Conservation (phyloP, 2,797 vertebrate genomes). For the Pristis pectinata region DNA sequence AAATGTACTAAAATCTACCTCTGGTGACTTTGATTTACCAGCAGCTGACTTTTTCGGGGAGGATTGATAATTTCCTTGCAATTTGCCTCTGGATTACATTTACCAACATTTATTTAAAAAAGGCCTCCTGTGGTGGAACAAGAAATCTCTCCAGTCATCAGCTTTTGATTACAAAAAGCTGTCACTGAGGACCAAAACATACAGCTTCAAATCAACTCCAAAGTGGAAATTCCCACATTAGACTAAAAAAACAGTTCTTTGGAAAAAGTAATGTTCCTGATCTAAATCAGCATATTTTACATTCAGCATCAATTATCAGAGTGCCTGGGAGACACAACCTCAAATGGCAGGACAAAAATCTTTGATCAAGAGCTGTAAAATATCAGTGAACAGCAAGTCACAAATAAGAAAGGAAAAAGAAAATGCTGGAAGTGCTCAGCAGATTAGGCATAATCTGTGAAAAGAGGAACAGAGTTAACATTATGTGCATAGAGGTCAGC, state of each 20-base stretch:
- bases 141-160: constrained; percentile 7
- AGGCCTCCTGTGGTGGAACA: not conserved
- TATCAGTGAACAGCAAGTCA: not conserved
- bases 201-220: not conserved
- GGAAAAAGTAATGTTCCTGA: not conserved
- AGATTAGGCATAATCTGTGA: too few relatives aligned
- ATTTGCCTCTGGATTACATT: not conserved
- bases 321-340: not conserved
- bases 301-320: not conserved
- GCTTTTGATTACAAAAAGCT: constrained; percentile 12
- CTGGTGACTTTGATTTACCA: not conserved
- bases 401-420: not conserved
- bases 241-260: not conserved
- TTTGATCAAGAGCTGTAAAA: not conserved
- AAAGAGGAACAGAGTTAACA: too few relatives aligned
- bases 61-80: not conserved
- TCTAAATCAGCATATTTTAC: not conserved
- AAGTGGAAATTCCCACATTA: not conserved
- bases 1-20: not conserved
- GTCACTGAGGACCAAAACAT: not conserved
- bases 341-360: not conserved
- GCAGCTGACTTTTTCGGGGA: not conserved
- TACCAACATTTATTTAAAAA: constrained; percentile 9
- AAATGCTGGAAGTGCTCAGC: too few relatives aligned
- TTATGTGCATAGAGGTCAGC: too few relatives aligned